These are phyloP conservation scores for Apoderus coryli DNA, from an alignment of 2,888 invertebrate genomes.

Conservation along the genomic window DNA sequence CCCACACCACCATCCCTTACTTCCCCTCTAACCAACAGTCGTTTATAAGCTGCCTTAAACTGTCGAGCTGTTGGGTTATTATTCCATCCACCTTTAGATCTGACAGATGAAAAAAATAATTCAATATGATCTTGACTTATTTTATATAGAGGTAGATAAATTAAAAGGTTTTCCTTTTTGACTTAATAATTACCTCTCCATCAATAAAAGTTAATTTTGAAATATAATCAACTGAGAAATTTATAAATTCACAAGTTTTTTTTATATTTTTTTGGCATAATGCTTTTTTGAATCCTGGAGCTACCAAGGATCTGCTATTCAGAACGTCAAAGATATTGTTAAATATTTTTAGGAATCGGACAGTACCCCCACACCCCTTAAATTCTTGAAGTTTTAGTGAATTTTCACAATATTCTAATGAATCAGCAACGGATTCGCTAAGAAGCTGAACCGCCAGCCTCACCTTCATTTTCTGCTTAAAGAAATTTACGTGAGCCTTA, in stretches of 20 bases:
- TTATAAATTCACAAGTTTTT: too few relatives aligned
- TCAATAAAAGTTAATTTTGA: slow-evolving; percentile 1
- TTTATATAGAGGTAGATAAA: slow-evolving; percentile 15
- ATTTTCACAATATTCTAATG: slow-evolving; percentile 1
- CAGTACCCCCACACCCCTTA: background rate
- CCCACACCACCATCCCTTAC: slow-evolving; percentile 12
- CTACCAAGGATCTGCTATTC: slow-evolving; percentile 1
- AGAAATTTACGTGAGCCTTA: slow-evolving; percentile 7
- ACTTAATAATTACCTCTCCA: slow-evolving; percentile 1
- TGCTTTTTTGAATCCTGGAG: slow-evolving; percentile 3
- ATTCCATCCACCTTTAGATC: slow-evolving; percentile 16
- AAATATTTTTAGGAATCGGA: slow-evolving; percentile 1
- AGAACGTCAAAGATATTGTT: slow-evolving; percentile 4
- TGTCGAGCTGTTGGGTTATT: slow-evolving; percentile 18
- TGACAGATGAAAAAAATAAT: slow-evolving; percentile 14
- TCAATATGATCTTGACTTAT: slow-evolving; percentile 15
- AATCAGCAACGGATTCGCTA: slow-evolving; percentile 6
- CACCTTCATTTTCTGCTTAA: slow-evolving; percentile 8
- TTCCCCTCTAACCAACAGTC: slow-evolving; percentile 12
- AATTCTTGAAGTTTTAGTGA: background rate
- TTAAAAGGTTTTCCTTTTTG: slow-evolving; percentile 4
- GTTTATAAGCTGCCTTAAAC: slow-evolving; percentile 15
- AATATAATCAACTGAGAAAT: too few relatives aligned
- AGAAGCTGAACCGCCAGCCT: slow-evolving; percentile 5
- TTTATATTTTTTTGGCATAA: too few relatives aligned